Evolutionary conservation across 2,113 vertebrate genomes (phyloP), one percentile per base, ranked within the genome.

Genomic region (Grammomys dolichurus): DNA sequence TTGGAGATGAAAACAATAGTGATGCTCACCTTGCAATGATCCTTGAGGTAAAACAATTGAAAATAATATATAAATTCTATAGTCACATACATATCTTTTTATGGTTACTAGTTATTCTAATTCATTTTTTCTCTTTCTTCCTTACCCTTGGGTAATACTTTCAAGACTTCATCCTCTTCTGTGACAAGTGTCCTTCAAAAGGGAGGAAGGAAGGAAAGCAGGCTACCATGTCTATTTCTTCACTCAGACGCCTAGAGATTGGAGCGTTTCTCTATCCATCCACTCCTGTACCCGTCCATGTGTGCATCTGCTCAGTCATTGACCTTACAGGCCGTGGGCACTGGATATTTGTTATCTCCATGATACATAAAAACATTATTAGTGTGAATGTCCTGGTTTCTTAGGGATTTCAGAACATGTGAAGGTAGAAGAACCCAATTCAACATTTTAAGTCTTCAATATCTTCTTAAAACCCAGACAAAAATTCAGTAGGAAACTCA

Each of bases 21-120:
- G 87, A 88, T 73, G 13, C 36, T 77, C 81, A 16, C 4, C 19
- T 87, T 46, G 28, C 12, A 46, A 70, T 86, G 10, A 85, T 31
- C n/a, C 46, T 95, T 72, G 26, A 96, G 48, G 65, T 19, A 63
- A 93, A 94, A 58, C 73, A 11, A 63, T 87, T 60, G 22, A 87
- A 33, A 88, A 40, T 63, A 80, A 58, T 87, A 63, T 84, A 72
- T 90, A 75, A 58, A 76, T 95, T 54, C 40, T 67, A 51, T 95
- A 43, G 36, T 9, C 20, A 17, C 14, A 20, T 33, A 82, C 36
- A 46, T 20, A 8, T 56, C 24, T 36, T 69, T 24, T 90, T 19
- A 69, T 31, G 87, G 70, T 3, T 93, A 13, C 48, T 73, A 91
- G 48, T 89, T 78, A 93, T 92, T 96, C n/a, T 58, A 77, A 80